Base-by-base conservation (phyloP, 2,888 invertebrate species). In the Smittia aterrima region DNA sequence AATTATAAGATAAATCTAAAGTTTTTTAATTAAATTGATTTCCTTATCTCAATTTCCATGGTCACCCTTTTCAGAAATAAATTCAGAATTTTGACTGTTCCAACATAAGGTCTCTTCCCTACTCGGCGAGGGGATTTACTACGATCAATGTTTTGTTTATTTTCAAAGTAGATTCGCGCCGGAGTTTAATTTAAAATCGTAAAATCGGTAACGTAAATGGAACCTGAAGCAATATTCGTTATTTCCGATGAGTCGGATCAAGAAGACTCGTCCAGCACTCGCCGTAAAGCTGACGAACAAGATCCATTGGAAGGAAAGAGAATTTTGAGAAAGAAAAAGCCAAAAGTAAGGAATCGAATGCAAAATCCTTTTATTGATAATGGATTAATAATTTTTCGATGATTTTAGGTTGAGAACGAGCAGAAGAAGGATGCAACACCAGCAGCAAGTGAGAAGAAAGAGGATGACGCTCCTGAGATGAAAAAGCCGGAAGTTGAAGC, bases 231-330 rank as follows among this genome's bases (percentile, higher is more conserved):
- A 7, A 27, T 72, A 1, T 62, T 72, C 4, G 9, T 72, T 1
- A 72, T 72, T n/a, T 72, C 72, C 1, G 72, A 72, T 18, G 72
- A 72, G 13, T 72, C 72, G 13, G 70, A 70, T 32, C 32, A n/a
- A 1, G 72, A 72, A 32, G 72, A 72, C 6, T 38, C 72, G 13
- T 62, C 72, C 3, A 62, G 24, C 16, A 38, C 6, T 18, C 72
- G 72, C 3, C 32, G 72, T 18, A 32, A 32, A 2, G 22, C 62
- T 7, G 72, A 72, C 11, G 72, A 72, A 20, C 72, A 62, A 40
- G 72, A 72, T 62, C 72, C 72, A 24, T 20, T 72, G n/a, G 62
- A 24, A 20, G 71, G 72, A 40, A 72, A 40, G 24, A 6, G 72
- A 40, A 72, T 54, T 62, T 40, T 72, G n/a, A 13, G 72, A n/a